Conservation (phyloP, 2,888 invertebrate genomes). For the Drosophila anomelani region DNA sequence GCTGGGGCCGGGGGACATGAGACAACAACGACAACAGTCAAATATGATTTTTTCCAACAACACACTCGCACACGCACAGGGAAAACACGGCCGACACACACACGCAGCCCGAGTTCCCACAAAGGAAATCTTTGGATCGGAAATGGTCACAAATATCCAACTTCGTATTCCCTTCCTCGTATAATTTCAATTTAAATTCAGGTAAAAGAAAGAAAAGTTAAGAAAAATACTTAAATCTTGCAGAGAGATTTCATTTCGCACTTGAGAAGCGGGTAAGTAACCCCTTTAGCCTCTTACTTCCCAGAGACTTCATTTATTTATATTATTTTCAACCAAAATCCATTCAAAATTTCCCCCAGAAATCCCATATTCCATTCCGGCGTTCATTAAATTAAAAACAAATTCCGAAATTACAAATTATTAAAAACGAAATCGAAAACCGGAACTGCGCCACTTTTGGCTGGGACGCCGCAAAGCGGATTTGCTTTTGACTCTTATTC, state of each 20-base stretch:
- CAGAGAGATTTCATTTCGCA: not conserved
- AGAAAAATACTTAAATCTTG: too few relatives aligned
- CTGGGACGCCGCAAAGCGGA: slow-evolving; percentile 62
- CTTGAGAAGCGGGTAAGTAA: not conserved
- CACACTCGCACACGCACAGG: slow-evolving; percentile 40
- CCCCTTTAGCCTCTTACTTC: too few relatives aligned
- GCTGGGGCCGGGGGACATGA: not conserved
- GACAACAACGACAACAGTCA: slow-evolving; percentile 43
- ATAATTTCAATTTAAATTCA: too few relatives aligned
- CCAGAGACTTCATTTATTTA: not conserved
- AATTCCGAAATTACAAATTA: not conserved
- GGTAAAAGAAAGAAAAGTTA: too few relatives aligned
- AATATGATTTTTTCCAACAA: slow-evolving; percentile 69
- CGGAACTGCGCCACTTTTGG: slow-evolving; percentile 22
- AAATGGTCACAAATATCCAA: not conserved
- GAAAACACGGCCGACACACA: slow-evolving; percentile 16
- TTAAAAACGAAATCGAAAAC: not conserved
- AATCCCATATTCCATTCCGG: not conserved
- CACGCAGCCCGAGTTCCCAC: slow-evolving; percentile 24
- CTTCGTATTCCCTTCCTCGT: too few relatives aligned
- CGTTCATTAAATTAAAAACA: not conserved
- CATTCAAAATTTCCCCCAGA: not conserved
- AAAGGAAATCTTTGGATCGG: not conserved
- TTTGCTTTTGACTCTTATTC: slow-evolving; percentile 77
- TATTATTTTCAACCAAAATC: not conserved